Evolutionary conservation across 1,140 invertebrate genomes (phyloP).

Genomic region (Hycleus phaleratus): DNA sequence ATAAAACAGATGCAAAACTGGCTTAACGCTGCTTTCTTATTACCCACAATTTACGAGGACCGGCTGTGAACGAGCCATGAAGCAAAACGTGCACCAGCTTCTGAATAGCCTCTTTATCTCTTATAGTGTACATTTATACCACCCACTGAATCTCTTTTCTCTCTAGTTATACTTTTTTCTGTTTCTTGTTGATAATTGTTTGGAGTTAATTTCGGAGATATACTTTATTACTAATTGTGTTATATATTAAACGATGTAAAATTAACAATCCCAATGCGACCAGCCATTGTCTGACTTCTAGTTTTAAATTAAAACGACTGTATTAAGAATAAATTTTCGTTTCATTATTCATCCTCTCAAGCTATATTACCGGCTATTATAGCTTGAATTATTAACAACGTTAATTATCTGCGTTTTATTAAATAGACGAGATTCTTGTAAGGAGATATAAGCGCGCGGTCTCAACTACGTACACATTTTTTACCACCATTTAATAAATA

Average conservation of each 20-base stretch:
- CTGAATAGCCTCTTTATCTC: constrained; percentile 13
- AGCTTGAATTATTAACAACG: constrained; percentile 12
- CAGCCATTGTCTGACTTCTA: background rate
- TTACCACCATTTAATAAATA: too few species aligned
- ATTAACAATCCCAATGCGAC: constrained; percentile 7
- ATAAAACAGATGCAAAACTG: constrained; percentile 22
- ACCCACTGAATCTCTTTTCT: background rate
- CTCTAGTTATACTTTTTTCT: too few species aligned
- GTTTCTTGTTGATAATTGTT: too few species aligned
- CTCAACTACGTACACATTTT: too few species aligned
- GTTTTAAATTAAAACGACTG: constrained; percentile 6
- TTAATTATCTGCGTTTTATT: constrained; percentile 7
- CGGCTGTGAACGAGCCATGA: constrained; percentile 13
- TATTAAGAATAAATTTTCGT: constrained; percentile 1
- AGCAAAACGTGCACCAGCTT: constrained; percentile 12
- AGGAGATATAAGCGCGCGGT: too few species aligned
- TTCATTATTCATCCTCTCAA: constrained; percentile 1
- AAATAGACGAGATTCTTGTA: too few species aligned
- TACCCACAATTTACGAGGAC: constrained; percentile 21
- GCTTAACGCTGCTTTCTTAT: constrained; percentile 20
- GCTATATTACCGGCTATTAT: constrained; percentile 6
- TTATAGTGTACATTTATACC: background rate
- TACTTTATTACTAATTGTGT: background rate
- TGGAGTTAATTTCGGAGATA: background rate
- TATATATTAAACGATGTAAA: background rate